Base-by-base conservation (phyloP, 2,113 vertebrate genomes). In the Conger conger region DNA sequence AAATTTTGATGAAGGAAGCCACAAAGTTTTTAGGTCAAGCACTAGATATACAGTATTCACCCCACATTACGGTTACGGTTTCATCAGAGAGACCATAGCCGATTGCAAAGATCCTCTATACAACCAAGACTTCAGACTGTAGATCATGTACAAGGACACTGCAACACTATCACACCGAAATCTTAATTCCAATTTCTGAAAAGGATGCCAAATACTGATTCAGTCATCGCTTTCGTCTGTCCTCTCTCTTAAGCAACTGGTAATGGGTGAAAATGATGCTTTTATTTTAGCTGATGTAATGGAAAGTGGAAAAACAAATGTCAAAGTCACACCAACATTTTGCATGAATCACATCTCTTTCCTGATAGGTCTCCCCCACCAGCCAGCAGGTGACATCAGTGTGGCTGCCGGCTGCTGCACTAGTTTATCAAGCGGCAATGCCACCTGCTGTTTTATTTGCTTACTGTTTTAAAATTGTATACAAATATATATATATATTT, bases 351-450 rank as follows among this genome's bases (percentile, higher is more conserved):
- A 9, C 40, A 42, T 42, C 3, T 42, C 40, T 42, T 42, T 42
- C 9, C 40, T 42, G 33, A 37, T 20, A 79, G 20, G 18, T 57
- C 27, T 33, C 68, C 68, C 68, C 33, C 68, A 33, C 68, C 15
- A 33, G 27, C 57, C 57, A 27, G 57, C 57, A 0, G n/a, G n/a
- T 73, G 68, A 73, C 68, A 73, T 73, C 68, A 73, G 9, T 73
- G n/a, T 33, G n/a, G 15, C 15, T 73, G 68, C 1, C n/a, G 1
- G 9, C 68, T 30, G 13, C 68, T 33, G 0, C 40, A 33, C 76
- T 79, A 54, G 85, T 89, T 89, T 81, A 82, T 86, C 88, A 88
- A 91, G 79, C 92, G 92, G 90, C 86, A 90, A 80, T 90, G 50
- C 90, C 92, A 91, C 88, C 92, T 90, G 88, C 88, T 88, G 92